phyloP scores from a whole-genome alignment of 2,888 invertebrate genomes.

The Entomobrya proxima region DNA sequence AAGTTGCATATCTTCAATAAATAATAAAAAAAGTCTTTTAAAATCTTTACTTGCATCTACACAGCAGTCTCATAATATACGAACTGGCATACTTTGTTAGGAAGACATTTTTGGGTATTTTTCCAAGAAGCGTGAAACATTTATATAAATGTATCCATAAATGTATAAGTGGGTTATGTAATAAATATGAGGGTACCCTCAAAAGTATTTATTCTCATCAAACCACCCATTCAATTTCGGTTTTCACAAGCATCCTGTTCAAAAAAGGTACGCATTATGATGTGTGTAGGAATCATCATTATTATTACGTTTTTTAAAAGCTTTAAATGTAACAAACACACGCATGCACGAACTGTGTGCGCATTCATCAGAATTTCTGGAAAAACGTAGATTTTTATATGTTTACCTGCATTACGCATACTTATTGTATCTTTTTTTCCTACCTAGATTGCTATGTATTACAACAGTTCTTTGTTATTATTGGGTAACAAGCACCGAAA shows the following conservation, averaged over 20 bases:
- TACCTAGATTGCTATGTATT: not conserved
- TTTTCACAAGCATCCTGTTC: constrained; percentile 39
- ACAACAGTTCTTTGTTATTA: constrained; percentile 23
- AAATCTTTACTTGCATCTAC: not conserved
- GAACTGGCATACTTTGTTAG: not conserved
- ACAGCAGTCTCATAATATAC: not conserved
- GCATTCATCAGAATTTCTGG: constrained; percentile 23
- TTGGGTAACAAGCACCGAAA: constrained; percentile 29
- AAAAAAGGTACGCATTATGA: constrained; percentile 40
- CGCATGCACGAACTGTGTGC: constrained; percentile 38
- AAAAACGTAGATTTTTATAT: constrained; percentile 16
- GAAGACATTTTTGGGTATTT: not conserved
- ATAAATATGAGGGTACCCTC: constrained; percentile 10
- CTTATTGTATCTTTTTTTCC: too few relatives aligned
- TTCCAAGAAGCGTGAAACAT: constrained; percentile 12
- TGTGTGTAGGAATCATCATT: not conserved
- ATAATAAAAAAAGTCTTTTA: not conserved
- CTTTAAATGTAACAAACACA: constrained; percentile 10
- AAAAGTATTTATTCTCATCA: constrained; percentile 42
- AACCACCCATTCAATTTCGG: constrained; percentile 61
- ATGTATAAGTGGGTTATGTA: not conserved
- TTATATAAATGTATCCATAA: not conserved
- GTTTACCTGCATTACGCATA: constrained; percentile 5
- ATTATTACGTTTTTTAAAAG: constrained; percentile 1
- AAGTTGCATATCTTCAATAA: not conserved